A percentile compares a stretch with the other conserved stretches of the same genome.
Evolutionary conservation across 2,888 invertebrate genomes (phyloP).

Genomic region (Apamea epomidion): DNA sequence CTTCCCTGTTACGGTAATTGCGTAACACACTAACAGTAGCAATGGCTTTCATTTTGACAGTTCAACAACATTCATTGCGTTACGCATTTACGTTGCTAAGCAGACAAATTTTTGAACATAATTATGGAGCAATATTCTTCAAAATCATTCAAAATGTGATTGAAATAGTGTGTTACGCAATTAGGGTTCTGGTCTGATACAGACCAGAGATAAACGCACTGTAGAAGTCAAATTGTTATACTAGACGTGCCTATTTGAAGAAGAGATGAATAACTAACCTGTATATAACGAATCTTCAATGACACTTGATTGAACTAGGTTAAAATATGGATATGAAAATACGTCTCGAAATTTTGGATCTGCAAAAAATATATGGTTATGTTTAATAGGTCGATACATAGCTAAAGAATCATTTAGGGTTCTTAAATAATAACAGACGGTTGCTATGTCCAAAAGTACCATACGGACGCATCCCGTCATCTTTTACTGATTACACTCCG

Average conservation of each 20-base stretch:
- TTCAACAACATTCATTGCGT: not conserved
- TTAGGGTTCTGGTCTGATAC: not conserved
- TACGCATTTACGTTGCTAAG: not conserved
- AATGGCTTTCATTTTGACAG: not conserved
- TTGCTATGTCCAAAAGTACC: not conserved
- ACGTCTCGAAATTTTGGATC: constrained; percentile 89
- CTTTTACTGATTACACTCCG: not conserved
- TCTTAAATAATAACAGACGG: not conserved
- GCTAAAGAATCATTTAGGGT: not conserved
- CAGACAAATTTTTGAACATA: not conserved
- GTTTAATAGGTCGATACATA: not conserved
- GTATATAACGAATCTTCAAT: constrained; percentile 92
- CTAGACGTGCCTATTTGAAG: not conserved
- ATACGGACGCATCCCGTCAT: not conserved
- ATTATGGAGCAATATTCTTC: not conserved
- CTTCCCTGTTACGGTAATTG: not conserved
- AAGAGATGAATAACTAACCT: constrained; percentile 81
- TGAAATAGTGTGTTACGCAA: not conserved
- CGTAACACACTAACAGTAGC: not conserved
- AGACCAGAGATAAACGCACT: not conserved
- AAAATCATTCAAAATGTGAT: not conserved
- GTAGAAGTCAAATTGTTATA: not conserved
- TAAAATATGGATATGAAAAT: constrained; percentile 92
- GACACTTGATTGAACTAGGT: constrained; percentile 93
- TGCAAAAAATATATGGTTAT: constrained; percentile 67